These are phyloP conservation scores for Machimus atricapillus DNA, from an alignment of 2,888 invertebrate genomes.

Conservation along the genomic window DNA sequence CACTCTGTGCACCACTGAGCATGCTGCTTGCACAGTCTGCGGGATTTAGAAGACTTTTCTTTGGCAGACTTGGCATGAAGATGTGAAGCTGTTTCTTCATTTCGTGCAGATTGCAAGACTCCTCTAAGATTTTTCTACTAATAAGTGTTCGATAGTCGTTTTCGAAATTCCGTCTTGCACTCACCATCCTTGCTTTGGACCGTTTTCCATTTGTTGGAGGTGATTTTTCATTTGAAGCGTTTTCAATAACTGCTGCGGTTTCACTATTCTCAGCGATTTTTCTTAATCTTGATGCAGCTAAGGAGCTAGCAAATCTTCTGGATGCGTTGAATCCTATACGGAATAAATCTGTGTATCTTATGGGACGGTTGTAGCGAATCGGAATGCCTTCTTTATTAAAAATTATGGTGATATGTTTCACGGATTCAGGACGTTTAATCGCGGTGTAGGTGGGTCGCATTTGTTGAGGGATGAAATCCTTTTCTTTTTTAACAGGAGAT, in stretches of 20 bases:
- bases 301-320: constrained; percentile 14
- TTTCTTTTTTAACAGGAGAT: constrained; percentile 54
- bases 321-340: constrained; percentile 40
- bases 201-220: constrained; percentile 1
- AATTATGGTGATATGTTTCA: constrained; percentile 61
- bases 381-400: constrained; percentile 60
- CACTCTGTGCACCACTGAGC: constrained; percentile 5
- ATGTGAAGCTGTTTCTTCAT: constrained; percentile 74
- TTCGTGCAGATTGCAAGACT: constrained; percentile 57
- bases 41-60: constrained; percentile 58
- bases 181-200: neutral
- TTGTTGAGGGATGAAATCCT: neutral
- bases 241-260: neutral
- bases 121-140: constrained; percentile 50
- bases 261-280: neutral
- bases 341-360: constrained; percentile 58
- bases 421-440: constrained; percentile 51
- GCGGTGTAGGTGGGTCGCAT: neutral
- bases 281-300: neutral
- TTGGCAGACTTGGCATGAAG: constrained; percentile 73
- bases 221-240: neutral
- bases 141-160: constrained; percentile 50
- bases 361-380: constrained; percentile 57
- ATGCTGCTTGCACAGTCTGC: constrained; percentile 26
- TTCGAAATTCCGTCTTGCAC: constrained; percentile 43